Base-by-base conservation (phyloP, 2,797 vertebrate genomes). In the Phalloptychus januarius region DNA sequence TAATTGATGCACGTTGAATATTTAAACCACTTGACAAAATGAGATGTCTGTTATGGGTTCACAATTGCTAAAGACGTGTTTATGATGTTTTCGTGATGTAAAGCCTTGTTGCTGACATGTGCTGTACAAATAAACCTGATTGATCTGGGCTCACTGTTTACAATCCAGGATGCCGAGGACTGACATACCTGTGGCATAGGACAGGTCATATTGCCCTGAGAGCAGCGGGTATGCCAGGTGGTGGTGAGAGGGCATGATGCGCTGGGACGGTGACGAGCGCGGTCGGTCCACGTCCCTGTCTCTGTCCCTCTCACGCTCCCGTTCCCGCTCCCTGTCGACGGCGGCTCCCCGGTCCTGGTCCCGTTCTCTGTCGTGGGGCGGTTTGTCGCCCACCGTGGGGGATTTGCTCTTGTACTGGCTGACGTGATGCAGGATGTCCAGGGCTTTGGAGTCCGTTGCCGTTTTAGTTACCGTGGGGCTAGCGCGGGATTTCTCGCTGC, bases 391-490 rank as follows among this genome's bases (percentile, higher is more conserved):
- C 85, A 99, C 98, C 71, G 98, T 99, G 77, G 98, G 98, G 0
- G 98, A 99, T 92, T 99, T 99, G 96, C 97, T 99, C 95, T 98
- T 98, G 95, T 98, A 99, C 92, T 99, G 98, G 95, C 97, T 99
- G 94, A 97, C 97, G 0, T 98, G 98, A 94, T 99, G 98, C 91
- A 99, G 93, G 94, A 98, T 97, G 84, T 99, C 98, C 93, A 99
- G 94, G 80, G 97, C 97, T 96, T 98, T 99, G 92, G 98, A 97
- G 92, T 99, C 98, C 0, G 97, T 96, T 85, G 96, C 96, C 52
- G 96, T 95, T 92, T 99, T 99, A 72, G 96, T 94, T 81, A 98
- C 96, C 0, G 95, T 98, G 69, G 98, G 98, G 88, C 98, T 99
- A 84, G 96, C 96, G 4, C 97, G 95, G 5, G 97, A 97, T 91